Evolutionary conservation across 1,140 invertebrate genomes (phyloP).

Genomic region (Bombus sylvicola): DNA sequence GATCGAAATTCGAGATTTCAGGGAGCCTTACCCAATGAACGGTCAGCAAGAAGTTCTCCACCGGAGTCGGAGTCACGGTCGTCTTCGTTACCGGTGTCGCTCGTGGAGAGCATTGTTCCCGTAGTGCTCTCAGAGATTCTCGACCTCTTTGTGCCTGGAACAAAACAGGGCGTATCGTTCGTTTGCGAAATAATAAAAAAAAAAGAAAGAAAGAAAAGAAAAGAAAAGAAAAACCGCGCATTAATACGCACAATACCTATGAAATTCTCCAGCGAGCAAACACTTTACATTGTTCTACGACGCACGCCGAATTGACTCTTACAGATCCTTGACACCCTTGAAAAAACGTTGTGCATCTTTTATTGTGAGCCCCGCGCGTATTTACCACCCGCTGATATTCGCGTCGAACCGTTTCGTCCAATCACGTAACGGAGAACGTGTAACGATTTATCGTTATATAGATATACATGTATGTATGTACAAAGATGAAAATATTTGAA

Average conservation of each 20-base stretch:
- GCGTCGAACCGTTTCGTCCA: neutral
- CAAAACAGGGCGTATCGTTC: constrained; percentile 53
- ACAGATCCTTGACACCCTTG: constrained; percentile 47
- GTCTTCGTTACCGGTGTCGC: constrained; percentile 82
- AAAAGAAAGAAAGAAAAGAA: neutral
- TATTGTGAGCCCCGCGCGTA: constrained; percentile 31
- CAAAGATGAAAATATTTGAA: neutral
- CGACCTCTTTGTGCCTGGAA: constrained; percentile 80
- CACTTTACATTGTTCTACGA: constrained; percentile 55
- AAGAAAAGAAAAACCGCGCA: constrained; percentile 34
- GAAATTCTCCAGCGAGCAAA: constrained; percentile 50
- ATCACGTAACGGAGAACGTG: neutral
- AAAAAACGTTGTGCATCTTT: constrained; percentile 55
- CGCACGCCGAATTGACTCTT: constrained; percentile 53
- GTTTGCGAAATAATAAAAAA: constrained; percentile 3
- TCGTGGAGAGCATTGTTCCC: constrained; percentile 82
- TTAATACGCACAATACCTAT: constrained; percentile 50
- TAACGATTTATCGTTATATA: neutral
- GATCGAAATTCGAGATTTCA: neutral
- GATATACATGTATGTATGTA: neutral
- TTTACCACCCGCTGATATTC: constrained; percentile 36
- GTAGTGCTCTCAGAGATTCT: constrained; percentile 75
- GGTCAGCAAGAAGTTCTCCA: constrained; percentile 69
- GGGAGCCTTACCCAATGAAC: constrained; percentile 54
- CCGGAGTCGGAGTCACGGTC: constrained; percentile 83